Evolutionary conservation across 1,140 invertebrate species (phyloP).

Genomic region (Wiebesia pumilae): DNA sequence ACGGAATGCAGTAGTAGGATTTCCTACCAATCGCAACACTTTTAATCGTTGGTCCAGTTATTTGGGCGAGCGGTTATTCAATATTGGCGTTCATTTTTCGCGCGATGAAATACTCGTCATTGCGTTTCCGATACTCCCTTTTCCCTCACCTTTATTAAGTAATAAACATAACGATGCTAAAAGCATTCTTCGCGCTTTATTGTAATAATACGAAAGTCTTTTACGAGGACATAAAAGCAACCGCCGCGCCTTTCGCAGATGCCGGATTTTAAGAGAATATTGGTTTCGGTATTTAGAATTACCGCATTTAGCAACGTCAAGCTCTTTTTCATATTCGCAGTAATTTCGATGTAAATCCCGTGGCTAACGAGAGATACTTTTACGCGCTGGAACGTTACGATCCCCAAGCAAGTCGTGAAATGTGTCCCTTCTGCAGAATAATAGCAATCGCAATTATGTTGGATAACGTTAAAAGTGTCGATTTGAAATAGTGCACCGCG

Average conservation of each 20-base stretch:
- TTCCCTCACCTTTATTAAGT: background rate
- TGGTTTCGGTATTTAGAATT: background rate
- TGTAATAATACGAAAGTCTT: background rate
- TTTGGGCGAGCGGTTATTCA: background rate
- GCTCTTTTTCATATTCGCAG: background rate
- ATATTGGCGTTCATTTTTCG: background rate
- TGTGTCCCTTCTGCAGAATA: too few species aligned
- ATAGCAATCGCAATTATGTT: too few species aligned
- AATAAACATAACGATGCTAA: background rate
- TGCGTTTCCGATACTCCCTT: background rate
- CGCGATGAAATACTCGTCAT: background rate
- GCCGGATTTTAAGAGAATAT: background rate
- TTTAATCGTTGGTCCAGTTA: conserved; percentile 4
- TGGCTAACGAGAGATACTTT: too few species aligned
- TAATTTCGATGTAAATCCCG: background rate
- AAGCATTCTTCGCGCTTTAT: background rate
- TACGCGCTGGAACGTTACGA: too few species aligned
- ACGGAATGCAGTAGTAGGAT: background rate
- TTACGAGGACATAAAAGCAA: background rate
- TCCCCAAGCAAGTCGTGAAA: too few species aligned
- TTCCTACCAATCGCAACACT: background rate
- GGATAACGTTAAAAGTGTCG: too few species aligned
- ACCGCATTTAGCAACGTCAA: background rate
- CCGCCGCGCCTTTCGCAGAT: background rate
- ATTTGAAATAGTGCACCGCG: too few species aligned